phyloP scores from a whole-genome alignment of 2,113 vertebrate species.

The Nothocercus nigrocapillus region DNA sequence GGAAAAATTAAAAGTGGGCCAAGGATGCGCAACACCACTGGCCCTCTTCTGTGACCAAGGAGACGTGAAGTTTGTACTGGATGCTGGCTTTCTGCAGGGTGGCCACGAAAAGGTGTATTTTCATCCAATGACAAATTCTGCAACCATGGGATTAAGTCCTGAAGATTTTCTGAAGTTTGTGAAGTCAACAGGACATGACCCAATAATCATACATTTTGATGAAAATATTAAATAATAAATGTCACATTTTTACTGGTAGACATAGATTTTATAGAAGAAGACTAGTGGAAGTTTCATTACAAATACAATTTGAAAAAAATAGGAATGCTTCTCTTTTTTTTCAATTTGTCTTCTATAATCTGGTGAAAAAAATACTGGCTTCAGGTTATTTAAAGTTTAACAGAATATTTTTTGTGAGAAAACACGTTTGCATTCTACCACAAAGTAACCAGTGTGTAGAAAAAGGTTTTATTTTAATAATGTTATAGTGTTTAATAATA shows the following conservation, averaged over 20 bases:
- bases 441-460: background rate
- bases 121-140: conserved; percentile 93
- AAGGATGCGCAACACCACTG: conserved; percentile 88
- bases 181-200: conserved; percentile 88
- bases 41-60: conserved; percentile 88
- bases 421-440: background rate
- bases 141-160: conserved; percentile 87
- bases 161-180: conserved; percentile 88
- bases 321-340: background rate
- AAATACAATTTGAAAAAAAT: background rate
- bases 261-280: background rate
- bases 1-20: conserved; percentile 89
- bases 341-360: background rate
- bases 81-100: conserved; percentile 84
- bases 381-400: background rate
- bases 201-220: conserved; percentile 77
- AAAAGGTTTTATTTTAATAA: background rate
- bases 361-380: background rate
- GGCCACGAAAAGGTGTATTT: conserved; percentile 87
- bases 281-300: background rate
- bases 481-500: background rate
- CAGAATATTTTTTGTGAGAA: background rate
- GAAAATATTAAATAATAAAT: conserved; percentile 11
- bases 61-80: conserved; percentile 87
- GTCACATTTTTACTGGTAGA: background rate